These are phyloP conservation scores for Chrysolina haemoptera DNA, from an alignment of 2,888 invertebrate genomes.

Conservation along the genomic window DNA sequence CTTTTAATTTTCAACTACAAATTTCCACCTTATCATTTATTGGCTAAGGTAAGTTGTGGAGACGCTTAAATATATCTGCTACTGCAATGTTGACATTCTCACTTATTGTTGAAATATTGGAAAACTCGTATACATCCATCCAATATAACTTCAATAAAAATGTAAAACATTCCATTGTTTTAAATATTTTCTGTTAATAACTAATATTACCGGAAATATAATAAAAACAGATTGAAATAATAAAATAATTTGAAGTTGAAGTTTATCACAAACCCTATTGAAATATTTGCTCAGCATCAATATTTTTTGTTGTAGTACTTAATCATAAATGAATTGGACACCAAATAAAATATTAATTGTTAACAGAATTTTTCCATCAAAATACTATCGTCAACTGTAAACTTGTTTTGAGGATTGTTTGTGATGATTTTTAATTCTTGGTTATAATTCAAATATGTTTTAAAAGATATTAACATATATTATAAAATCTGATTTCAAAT, in stretches of 20 bases:
- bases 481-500: too few species aligned
- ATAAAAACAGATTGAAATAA: too few species aligned
- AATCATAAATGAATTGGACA: not conserved
- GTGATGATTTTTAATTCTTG: not conserved
- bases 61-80: not conserved
- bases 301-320: too few species aligned
- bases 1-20: not conserved
- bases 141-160: not conserved
- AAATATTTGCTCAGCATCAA: too few species aligned
- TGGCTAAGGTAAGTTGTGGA: not conserved
- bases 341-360: not conserved
- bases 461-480: too few species aligned
- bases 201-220: not conserved
- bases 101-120: constrained; percentile 2
- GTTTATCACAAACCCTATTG: too few species aligned
- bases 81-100: not conserved
- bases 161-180: not conserved
- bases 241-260: too few species aligned
- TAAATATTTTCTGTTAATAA: constrained; percentile 11
- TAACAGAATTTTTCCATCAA: not conserved
- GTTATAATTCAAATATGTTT: too few species aligned
- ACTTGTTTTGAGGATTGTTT: not conserved
- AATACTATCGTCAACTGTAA: not conserved
- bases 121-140: not conserved
- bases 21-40: too few species aligned